A percentile compares a stretch with the other conserved stretches of the same genome.
These are phyloP conservation scores for Syncerus caffer DNA, from an alignment of 2,797 vertebrate species.

Conservation along the genomic window DNA sequence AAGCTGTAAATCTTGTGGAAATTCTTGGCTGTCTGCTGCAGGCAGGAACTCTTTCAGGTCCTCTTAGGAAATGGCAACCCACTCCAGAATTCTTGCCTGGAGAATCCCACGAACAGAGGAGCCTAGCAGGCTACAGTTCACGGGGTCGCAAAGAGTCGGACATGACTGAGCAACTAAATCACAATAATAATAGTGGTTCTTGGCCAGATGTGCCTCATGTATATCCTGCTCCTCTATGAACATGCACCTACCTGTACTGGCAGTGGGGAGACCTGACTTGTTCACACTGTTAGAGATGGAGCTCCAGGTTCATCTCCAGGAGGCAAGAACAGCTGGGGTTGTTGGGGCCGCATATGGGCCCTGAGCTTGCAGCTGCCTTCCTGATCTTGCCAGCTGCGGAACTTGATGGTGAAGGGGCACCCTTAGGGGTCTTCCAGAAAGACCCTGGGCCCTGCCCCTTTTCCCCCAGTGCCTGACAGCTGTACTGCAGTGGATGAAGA, in stretches of 20 bases:
- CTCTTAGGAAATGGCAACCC: slow-evolving; percentile 86
- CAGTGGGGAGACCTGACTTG: slow-evolving; percentile 97
- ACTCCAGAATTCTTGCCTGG: neutral
- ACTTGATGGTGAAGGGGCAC: slow-evolving; percentile 95
- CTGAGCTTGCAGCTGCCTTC: slow-evolving; percentile 94
- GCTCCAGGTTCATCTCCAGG: slow-evolving; percentile 96
- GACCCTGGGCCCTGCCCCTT: slow-evolving; percentile 45
- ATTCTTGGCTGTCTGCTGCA: slow-evolving; percentile 95
- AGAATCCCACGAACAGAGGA: neutral
- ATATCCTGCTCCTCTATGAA: slow-evolving; percentile 98
- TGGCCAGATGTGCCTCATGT: slow-evolving; percentile 93
- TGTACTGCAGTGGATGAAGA: slow-evolving; percentile 90
- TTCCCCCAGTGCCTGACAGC: neutral
- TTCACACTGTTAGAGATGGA: slow-evolving; percentile 95
- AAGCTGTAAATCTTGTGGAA: slow-evolving; percentile 92
- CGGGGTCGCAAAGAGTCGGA: fast-evolving
- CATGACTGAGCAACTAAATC: neutral
- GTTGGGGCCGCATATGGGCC: slow-evolving; percentile 94
- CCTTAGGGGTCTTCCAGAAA: slow-evolving; percentile 92
- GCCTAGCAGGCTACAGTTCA: neutral
- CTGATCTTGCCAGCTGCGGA: slow-evolving; percentile 90
- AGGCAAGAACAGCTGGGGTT: slow-evolving; percentile 93
- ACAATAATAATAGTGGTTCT: slow-evolving; percentile 75
- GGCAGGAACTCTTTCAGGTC: slow-evolving; percentile 92
- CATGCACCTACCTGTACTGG: slow-evolving; percentile 91